Percentiles rank a stretch among this genome's conserved stretches.
phyloP scores from a whole-genome alignment of 2,888 invertebrate species.

The Crematogaster levior region DNA sequence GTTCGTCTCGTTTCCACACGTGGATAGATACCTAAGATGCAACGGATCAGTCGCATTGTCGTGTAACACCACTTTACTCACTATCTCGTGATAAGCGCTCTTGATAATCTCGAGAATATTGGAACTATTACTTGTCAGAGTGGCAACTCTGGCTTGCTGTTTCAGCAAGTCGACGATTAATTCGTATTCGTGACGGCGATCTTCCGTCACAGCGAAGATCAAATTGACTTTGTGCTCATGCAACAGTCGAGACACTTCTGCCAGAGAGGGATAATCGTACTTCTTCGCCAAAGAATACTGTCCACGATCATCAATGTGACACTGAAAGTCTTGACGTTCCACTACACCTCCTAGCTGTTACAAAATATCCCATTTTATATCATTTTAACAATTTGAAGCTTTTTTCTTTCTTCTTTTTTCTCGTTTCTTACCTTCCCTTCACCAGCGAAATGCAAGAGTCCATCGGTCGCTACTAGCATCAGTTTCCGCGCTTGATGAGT shows the following conservation, averaged over 20 bases:
- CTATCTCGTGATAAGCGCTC: conserved; percentile 92
- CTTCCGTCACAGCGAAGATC: conserved; percentile 94
- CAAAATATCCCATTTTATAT: neutral
- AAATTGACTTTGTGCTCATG: conserved; percentile 92
- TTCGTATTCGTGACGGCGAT: conserved; percentile 90
- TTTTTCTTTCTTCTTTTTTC: too few species aligned
- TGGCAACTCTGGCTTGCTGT: conserved; percentile 92
- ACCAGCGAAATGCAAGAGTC: conserved; percentile 94
- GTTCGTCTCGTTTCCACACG: conserved; percentile 88
- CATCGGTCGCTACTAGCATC: conserved; percentile 93
- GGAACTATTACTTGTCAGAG: conserved; percentile 92
- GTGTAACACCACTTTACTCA: conserved; percentile 88
- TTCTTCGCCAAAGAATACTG: conserved; percentile 88
- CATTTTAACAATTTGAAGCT: neutral
- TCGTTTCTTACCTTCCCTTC: conserved; percentile 90
- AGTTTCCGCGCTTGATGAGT: conserved; percentile 91
- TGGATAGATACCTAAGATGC: conserved; percentile 90
- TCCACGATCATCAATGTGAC: conserved; percentile 89
- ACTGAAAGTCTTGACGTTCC: conserved; percentile 89
- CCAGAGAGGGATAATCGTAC: conserved; percentile 95
- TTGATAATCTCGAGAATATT: conserved; percentile 95
- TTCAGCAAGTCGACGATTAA: conserved; percentile 90
- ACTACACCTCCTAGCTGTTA: conserved; percentile 88
- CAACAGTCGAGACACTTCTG: conserved; percentile 90
- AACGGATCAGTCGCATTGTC: conserved; percentile 89